Base-by-base conservation (phyloP, 2,797 vertebrate species). In the Antrozous pallidus region DNA sequence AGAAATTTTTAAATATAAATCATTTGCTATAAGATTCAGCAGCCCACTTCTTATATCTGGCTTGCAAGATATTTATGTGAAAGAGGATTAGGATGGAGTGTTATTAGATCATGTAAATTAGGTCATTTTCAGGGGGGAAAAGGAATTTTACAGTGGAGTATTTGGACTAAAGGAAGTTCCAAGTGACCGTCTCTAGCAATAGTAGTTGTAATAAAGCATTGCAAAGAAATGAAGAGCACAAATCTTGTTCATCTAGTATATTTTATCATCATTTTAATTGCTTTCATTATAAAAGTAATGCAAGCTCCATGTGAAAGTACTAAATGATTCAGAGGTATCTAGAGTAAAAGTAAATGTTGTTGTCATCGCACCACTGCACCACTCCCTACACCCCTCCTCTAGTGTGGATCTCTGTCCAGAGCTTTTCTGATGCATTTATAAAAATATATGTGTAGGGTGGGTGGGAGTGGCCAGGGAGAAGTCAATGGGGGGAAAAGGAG, bases 31-130 rank as follows among this genome's bases (percentile, higher is more conserved):
- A 47, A 86, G n/a, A 73, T 63, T 90, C 54, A 81, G 61, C 31
- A 74, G 8, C 13, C 38, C 61, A 78, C 20, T 88, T 93, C 42
- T 85, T 16, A 88, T 94, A 78, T 1, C 11, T 82, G 26, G 8
- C 69, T 94, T 94, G 93, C 47, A 92, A 87, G 75, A 87, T 10
- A 81, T 80, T 90, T 69, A 18, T 88, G 47, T 85, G 78, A 93
- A 85, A 88, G 33, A 54, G 8, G 33, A 87, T 84, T 28, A 81
- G 31, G 26, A 71, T 63, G 11, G 65, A 85, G 16, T 67, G 63
- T 33, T 84, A 69, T 90, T 85, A 80, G 67, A 33, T 88, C 54
- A 78, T 69, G 14, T 73, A 93, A 69, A 92, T 70, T 74, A 77
- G 70, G 51, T 81, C 11, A 85, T 81, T 77, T 93, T 91, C 47